Evolutionary conservation across 2,113 vertebrate species (phyloP).

Genomic region (Pleuronectes platessa): DNA sequence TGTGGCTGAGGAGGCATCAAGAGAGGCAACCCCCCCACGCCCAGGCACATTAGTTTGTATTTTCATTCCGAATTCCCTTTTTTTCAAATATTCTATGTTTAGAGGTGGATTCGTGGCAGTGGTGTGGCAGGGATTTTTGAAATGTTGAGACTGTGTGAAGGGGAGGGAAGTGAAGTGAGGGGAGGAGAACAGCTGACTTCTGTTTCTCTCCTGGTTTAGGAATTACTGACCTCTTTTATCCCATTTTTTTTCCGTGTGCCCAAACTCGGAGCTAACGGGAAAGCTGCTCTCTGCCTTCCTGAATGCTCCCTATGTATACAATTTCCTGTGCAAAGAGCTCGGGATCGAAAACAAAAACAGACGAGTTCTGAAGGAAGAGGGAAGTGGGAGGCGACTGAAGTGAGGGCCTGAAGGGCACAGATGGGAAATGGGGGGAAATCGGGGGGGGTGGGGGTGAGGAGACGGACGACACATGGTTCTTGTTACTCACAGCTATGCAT

Average conservation of each 20-base stretch:
- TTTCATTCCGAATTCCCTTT: slow-evolving; percentile 27
- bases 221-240: slow-evolving; percentile 67
- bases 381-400: slow-evolving; percentile 78
- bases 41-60: slow-evolving; percentile 17
- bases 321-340: slow-evolving; percentile 84
- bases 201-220: slow-evolving; percentile 67
- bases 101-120: slow-evolving; percentile 47
- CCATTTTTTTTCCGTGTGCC: slow-evolving; percentile 51
- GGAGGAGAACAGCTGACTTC: slow-evolving; percentile 75
- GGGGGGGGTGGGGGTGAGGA: slow-evolving; percentile 30
- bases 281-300: slow-evolving; percentile 80
- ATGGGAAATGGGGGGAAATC: slow-evolving; percentile 71
- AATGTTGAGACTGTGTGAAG: slow-evolving; percentile 51
- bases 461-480: slow-evolving; percentile 79
- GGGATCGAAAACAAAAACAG: slow-evolving; percentile 85
- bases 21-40: slow-evolving; percentile 26
- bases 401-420: slow-evolving; percentile 77
- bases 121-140: slow-evolving; percentile 48
- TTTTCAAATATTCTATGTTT: slow-evolving; percentile 30
- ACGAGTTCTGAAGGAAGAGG: slow-evolving; percentile 79
- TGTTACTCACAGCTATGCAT: slow-evolving; percentile 67
- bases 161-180: slow-evolving; percentile 56
- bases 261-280: slow-evolving; percentile 75
- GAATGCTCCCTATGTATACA: slow-evolving; percentile 84
- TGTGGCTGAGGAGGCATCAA: slow-evolving; percentile 46